Conservation (phyloP, 2,113 vertebrate genomes). For the Columba janthina region DNA sequence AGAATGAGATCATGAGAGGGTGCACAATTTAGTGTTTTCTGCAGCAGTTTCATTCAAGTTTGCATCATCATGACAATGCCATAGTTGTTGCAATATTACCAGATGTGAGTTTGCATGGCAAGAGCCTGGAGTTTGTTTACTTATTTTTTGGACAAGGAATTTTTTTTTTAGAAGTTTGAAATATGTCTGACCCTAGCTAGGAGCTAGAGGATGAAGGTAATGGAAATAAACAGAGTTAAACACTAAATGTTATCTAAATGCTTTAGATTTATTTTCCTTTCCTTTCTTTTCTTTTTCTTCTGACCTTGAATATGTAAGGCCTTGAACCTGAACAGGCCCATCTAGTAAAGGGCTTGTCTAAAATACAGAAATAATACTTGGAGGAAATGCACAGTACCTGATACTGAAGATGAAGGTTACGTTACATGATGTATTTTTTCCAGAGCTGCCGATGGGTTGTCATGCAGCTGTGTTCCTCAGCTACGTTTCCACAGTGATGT, state of each 20-base stretch:
- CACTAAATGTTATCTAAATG: not conserved
- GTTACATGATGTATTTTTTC: not conserved
- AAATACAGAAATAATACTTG: not conserved
- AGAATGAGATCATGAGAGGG: not conserved
- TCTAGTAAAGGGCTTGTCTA: not conserved
- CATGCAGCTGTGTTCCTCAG: not conserved
- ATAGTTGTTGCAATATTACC: not conserved
- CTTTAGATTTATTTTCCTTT: not conserved
- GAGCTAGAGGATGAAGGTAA: not conserved
- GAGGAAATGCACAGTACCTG: not conserved
- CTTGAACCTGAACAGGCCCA: not conserved
- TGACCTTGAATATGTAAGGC: not conserved
- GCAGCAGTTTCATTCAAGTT: not conserved
- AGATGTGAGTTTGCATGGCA: not conserved
- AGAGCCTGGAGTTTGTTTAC: not conserved
- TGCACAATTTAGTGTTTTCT: not conserved
- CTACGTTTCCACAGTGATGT: not conserved
- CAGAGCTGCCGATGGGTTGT: not conserved
- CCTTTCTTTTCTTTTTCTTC: not conserved
- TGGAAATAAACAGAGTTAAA: not conserved
- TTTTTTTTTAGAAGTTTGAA: not conserved
- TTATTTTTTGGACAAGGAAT: not conserved
- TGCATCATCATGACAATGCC: not conserved
- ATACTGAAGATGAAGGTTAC: not conserved
- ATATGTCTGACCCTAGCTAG: not conserved